These are phyloP conservation scores for Oncorhynchus tshawytscha DNA, from an alignment of 2,113 vertebrate species.

Conservation along the genomic window DNA sequence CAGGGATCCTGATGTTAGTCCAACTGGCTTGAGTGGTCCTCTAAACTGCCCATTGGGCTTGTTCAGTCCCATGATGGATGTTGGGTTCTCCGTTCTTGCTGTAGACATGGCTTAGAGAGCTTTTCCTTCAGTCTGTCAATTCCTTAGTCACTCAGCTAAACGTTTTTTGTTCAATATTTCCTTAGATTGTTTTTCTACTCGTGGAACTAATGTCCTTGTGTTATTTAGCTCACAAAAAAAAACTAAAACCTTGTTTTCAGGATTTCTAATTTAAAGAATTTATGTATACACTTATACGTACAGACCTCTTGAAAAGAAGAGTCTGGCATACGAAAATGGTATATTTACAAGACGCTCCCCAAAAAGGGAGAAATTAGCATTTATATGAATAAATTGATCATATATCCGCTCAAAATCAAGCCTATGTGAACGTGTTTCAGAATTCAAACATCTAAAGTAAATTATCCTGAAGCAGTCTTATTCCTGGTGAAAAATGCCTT, in stretches of 20 bases:
- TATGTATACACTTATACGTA: conserved; percentile 39
- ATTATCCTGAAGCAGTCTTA: conserved; percentile 7
- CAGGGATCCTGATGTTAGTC: conserved; percentile 45
- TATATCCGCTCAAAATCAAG: conserved; percentile 46
- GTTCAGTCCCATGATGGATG: conserved; percentile 60
- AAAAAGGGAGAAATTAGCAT: conserved; percentile 72
- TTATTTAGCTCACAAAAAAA: conserved; percentile 27
- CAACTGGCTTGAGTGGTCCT: conserved; percentile 55
- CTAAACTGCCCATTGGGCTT: conserved; percentile 68
- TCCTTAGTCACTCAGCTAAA: conserved; percentile 10
- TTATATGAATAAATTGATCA: conserved; percentile 72
- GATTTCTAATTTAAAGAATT: conserved; percentile 32
- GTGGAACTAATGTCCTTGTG: conserved; percentile 25
- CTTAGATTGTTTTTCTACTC: conserved; percentile 13
- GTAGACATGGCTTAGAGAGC: conserved; percentile 64
- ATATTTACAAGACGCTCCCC: conserved; percentile 71
- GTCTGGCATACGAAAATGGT: conserved; percentile 54
- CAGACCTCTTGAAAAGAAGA: conserved; percentile 73
- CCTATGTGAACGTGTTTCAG: conserved; percentile 31
- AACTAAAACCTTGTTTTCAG: conserved; percentile 11
- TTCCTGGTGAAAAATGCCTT: not conserved
- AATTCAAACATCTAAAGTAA: conserved; percentile 29
- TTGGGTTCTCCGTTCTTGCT: conserved; percentile 67
- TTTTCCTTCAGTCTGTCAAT: not conserved
- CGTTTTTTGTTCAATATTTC: not conserved